Evolutionary conservation across 2,113 vertebrate species (phyloP).

Genomic region (Corythornis madagascariensis): DNA sequence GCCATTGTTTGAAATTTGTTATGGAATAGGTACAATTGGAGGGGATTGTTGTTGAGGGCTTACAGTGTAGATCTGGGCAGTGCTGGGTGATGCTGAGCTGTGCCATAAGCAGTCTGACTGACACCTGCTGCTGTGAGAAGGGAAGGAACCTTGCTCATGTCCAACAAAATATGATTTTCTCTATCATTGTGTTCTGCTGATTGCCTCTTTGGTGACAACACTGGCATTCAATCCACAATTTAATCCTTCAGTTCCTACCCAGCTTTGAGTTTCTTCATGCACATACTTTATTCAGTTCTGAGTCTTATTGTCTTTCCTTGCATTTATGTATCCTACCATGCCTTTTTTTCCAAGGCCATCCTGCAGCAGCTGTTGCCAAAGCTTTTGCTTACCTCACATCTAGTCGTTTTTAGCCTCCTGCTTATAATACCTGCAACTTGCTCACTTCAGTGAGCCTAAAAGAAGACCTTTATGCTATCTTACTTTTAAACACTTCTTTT

Average conservation of each 20-base stretch:
- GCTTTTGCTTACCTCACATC: background rate
- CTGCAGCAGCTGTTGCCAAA: background rate
- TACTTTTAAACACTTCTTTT: background rate
- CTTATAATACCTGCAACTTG: background rate
- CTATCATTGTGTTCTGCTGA: background rate
- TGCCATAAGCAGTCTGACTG: background rate
- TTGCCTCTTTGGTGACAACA: background rate
- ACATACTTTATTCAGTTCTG: background rate
- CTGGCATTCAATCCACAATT: background rate
- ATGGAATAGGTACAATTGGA: background rate
- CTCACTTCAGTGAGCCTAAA: background rate
- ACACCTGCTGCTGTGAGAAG: background rate
- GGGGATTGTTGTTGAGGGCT: background rate
- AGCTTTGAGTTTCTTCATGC: background rate
- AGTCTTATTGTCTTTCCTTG: background rate
- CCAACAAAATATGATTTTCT: background rate
- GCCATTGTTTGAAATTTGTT: background rate
- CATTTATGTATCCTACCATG: accelerated
- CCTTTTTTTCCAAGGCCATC: background rate
- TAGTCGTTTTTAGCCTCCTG: background rate
- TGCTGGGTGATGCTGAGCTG: background rate
- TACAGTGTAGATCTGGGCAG: background rate
- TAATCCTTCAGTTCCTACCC: background rate
- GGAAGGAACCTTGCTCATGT: background rate
- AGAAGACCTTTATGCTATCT: background rate